Evolutionary conservation across 2,888 invertebrate species (phyloP).

Genomic region (Biston betularia): DNA sequence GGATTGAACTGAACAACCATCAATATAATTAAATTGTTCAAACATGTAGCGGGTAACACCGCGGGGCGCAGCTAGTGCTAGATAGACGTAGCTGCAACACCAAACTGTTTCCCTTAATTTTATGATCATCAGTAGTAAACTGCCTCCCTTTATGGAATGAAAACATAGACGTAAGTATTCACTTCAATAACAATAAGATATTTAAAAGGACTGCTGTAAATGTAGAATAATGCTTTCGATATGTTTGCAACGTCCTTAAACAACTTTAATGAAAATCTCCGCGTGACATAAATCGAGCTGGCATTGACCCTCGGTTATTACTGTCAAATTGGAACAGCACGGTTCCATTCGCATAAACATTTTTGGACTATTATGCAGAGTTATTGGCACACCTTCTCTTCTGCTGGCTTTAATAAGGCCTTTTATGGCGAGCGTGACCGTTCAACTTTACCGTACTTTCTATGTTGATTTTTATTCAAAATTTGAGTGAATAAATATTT

Average conservation of each 20-base stretch:
- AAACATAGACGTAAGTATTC: too few species aligned
- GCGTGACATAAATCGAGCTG: conserved; percentile 54
- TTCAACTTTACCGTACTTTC: not conserved
- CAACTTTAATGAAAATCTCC: conserved; percentile 58
- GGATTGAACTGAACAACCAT: too few species aligned
- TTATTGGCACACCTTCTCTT: conserved; percentile 54
- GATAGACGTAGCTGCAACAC: too few species aligned
- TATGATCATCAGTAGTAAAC: too few species aligned
- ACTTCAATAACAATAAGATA: too few species aligned
- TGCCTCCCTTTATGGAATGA: too few species aligned
- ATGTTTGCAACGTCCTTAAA: conserved; percentile 1
- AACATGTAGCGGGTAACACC: too few species aligned
- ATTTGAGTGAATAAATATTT: not conserved
- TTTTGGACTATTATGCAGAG: conserved; percentile 56
- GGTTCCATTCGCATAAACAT: conserved; percentile 55
- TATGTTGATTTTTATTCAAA: not conserved
- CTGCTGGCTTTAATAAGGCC: conserved; percentile 9
- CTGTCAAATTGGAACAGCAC: conserved; percentile 48
- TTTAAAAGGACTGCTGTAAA: too few species aligned
- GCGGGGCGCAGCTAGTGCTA: too few species aligned
- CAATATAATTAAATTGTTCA: too few species aligned
- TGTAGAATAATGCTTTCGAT: too few species aligned
- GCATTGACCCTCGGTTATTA: conserved; percentile 60
- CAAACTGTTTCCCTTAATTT: too few species aligned
- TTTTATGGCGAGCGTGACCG: conserved; percentile 1